Conservation (phyloP, 1,140 invertebrate species). For the Papilio xuthus region DNA sequence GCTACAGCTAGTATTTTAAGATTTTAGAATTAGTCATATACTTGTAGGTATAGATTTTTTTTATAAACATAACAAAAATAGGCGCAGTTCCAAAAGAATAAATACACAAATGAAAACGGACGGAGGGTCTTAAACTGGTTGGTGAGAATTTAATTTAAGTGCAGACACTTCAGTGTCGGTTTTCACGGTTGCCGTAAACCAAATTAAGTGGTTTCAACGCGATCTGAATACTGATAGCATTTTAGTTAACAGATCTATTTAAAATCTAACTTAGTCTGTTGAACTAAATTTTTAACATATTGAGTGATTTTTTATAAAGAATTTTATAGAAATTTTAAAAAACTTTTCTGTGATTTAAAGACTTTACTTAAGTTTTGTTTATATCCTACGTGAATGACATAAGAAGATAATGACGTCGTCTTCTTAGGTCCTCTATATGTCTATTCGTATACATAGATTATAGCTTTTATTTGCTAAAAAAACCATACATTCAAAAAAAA, state of each 20-base stretch:
- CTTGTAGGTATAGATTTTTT: no score
- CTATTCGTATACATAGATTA: no score
- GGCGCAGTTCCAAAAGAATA: not conserved
- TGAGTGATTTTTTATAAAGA: not conserved
- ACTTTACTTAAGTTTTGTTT: no score
- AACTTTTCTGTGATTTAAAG: no score
- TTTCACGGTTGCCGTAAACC: conserved; percentile 21
- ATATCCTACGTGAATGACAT: no score
- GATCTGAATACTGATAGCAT: conserved; percentile 16
- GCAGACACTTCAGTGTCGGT: conserved; percentile 10
- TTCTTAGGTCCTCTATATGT: no score
- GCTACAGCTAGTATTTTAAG: no score
- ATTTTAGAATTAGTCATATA: no score
- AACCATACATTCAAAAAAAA: not conserved
- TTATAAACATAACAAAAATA: not conserved
- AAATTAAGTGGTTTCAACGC: conserved; percentile 17
- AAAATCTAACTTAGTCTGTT: conserved; percentile 6
- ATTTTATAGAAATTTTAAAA: not conserved
- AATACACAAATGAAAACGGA: conserved; percentile 6
- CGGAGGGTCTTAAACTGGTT: not conserved
- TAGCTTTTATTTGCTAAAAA: no score
- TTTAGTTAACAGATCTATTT: conserved; percentile 9
- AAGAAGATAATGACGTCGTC: no score
- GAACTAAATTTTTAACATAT: not conserved
- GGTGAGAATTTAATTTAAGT: conserved; percentile 19